Conservation (phyloP, 1,140 invertebrate genomes). For the Bombus terrestris region DNA sequence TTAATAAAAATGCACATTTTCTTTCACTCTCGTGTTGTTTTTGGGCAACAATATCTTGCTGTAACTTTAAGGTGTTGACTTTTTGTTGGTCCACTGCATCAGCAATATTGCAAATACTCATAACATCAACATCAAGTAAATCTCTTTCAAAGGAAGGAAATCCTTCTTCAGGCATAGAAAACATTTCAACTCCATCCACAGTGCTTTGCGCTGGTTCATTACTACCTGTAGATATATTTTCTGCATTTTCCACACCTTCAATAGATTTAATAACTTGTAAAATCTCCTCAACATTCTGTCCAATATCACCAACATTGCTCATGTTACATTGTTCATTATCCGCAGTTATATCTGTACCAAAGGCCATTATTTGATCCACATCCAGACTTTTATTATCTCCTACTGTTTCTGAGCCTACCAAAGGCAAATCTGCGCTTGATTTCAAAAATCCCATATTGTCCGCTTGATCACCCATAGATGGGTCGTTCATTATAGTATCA, state of each 20-base stretch:
- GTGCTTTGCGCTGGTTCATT: slow-evolving; percentile 66
- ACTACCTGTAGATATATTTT: slow-evolving; percentile 56
- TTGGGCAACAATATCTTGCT: slow-evolving; percentile 81
- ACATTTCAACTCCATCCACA: slow-evolving; percentile 84
- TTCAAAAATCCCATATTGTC: slow-evolving; percentile 86
- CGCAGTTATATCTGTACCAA: slow-evolving; percentile 60
- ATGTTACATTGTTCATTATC: slow-evolving; percentile 65
- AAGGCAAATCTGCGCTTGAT: slow-evolving; percentile 74
- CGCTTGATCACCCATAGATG: slow-evolving; percentile 87
- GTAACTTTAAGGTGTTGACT: slow-evolving; percentile 67
- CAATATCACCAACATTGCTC: slow-evolving; percentile 80
- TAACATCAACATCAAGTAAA: slow-evolving; percentile 84
- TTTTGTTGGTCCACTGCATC: slow-evolving; percentile 75
- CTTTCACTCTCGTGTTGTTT: slow-evolving; percentile 87
- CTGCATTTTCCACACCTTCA: slow-evolving; percentile 82
- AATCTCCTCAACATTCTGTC: slow-evolving; percentile 85
- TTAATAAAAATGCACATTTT: slow-evolving; percentile 87
- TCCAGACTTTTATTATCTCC: slow-evolving; percentile 71
- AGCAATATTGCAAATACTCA: slow-evolving; percentile 82
- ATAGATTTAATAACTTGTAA: slow-evolving; percentile 87
- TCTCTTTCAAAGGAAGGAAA: slow-evolving; percentile 84
- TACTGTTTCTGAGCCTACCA: slow-evolving; percentile 64
- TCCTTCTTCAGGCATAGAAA: slow-evolving; percentile 81
- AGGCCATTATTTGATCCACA: slow-evolving; percentile 76
- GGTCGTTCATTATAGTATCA: slow-evolving; percentile 82